A percentile compares a stretch with the other conserved stretches of the same genome.
phyloP scores from a whole-genome alignment of 2,113 vertebrate genomes.

The Platysteira castanea region DNA sequence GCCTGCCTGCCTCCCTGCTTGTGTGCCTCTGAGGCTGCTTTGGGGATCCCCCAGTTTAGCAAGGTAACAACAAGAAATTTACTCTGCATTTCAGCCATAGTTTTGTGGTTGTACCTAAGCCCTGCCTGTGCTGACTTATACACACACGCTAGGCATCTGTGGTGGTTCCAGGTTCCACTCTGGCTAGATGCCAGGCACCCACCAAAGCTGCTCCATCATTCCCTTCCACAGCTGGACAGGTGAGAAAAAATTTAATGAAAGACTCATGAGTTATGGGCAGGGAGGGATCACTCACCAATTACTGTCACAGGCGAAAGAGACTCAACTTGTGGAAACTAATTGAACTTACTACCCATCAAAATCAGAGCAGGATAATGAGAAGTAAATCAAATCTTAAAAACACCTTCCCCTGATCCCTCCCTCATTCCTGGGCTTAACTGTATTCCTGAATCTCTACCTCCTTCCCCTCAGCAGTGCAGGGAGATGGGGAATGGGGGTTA shows the following conservation, averaged over 20 bases:
- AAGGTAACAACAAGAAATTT: neutral
- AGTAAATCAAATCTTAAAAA: neutral
- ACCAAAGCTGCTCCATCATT: neutral
- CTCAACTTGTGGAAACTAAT: rapidly evolving
- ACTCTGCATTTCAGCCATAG: neutral
- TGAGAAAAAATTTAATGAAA: neutral
- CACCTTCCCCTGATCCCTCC: neutral
- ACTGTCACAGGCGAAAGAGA: neutral
- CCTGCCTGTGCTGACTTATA: neutral
- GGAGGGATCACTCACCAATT: neutral
- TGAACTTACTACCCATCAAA: neutral
- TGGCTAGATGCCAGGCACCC: neutral
- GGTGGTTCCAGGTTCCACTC: neutral
- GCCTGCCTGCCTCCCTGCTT: neutral
- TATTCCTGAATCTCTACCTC: neutral
- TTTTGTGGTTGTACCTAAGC: neutral
- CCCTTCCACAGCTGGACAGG: neutral
- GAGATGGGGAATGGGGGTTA: neutral
- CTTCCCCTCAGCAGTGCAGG: neutral
- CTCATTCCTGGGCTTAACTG: neutral
- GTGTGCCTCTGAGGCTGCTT: neutral
- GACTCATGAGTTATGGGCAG: neutral
- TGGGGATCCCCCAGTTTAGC: neutral
- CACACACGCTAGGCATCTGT: neutral
- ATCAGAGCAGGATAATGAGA: neutral